Conservation (phyloP, 2,113 vertebrate genomes). For the Regulus satrapa region DNA sequence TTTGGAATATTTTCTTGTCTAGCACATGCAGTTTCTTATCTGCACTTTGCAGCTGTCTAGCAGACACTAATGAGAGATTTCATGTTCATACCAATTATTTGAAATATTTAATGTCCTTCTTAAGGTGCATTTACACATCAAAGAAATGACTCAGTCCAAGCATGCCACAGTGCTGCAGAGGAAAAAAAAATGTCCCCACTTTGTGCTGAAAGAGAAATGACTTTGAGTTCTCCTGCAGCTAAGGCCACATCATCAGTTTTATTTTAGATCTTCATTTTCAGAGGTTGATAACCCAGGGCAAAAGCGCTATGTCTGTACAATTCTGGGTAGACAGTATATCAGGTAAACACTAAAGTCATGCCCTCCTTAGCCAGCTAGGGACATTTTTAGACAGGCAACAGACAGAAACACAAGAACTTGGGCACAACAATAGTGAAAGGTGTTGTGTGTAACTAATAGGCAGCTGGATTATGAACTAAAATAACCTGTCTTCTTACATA, state of each 20-base stretch:
- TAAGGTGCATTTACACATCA: conserved; percentile 78
- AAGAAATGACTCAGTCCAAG: conserved; percentile 70
- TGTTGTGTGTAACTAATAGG: background rate
- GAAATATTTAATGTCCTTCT: conserved; percentile 74
- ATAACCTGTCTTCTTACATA: background rate
- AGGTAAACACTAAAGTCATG: background rate
- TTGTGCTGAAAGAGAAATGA: conserved; percentile 23
- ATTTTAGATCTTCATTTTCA: conserved; percentile 23
- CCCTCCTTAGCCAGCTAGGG: background rate
- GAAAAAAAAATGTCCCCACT: background rate
- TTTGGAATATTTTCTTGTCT: conserved; percentile 24
- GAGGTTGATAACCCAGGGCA: background rate
- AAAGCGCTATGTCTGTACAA: background rate
- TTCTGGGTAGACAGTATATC: background rate
- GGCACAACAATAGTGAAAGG: background rate
- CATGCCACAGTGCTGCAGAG: conserved; percentile 3
- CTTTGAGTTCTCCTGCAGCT: conserved; percentile 14
- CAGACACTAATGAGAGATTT: conserved; percentile 72
- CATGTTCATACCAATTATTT: conserved; percentile 76
- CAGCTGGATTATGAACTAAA: background rate
- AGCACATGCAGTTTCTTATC: conserved; percentile 56
- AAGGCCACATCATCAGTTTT: conserved; percentile 16
- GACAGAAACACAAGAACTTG: background rate
- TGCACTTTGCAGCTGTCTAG: conserved; percentile 65
- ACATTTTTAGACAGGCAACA: background rate